Evolutionary conservation across 2,888 invertebrate species (phyloP).

Genomic region (Spodoptera picta): DNA sequence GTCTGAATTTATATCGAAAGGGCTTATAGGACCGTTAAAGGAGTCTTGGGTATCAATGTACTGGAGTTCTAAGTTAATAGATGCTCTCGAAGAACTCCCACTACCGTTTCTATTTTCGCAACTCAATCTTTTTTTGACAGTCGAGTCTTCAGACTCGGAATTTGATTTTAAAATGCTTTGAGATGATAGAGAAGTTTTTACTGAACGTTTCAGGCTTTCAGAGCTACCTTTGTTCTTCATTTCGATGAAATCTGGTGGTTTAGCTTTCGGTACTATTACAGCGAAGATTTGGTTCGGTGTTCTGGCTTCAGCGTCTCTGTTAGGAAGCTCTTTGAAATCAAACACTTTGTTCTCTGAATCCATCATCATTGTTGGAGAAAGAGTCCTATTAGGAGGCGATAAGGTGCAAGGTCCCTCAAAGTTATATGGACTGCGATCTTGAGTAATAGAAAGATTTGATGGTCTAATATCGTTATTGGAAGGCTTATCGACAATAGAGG

Average conservation of each 20-base stretch:
- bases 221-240: constrained; percentile 73
- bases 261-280: constrained; percentile 84
- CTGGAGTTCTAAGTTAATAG: constrained; percentile 80
- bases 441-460: constrained; percentile 72
- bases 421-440: constrained; percentile 68
- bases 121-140: constrained; percentile 80
- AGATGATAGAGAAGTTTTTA: constrained; percentile 75
- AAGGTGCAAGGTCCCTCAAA: constrained; percentile 79
- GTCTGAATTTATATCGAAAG: constrained; percentile 77
- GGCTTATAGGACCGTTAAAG: constrained; percentile 70
- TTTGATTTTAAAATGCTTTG: constrained; percentile 79
- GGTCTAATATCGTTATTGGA: constrained; percentile 71
- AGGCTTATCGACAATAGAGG: constrained; percentile 77
- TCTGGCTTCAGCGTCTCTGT: constrained; percentile 65
- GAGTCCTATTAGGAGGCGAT: constrained; percentile 83
- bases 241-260: constrained; percentile 67
- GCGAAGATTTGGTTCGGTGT: constrained; percentile 81
- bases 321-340: constrained; percentile 80
- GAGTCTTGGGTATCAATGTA: constrained; percentile 79
- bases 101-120: constrained; percentile 84
- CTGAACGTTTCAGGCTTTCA: constrained; percentile 74
- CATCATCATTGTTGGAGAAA: constrained; percentile 83
- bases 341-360: constrained; percentile 81
- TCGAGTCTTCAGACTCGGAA: constrained; percentile 83
- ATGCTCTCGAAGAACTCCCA: constrained; percentile 78